Evolutionary conservation across 30 jellyfish, hydroid and myxozoan genomes (phyloP), one percentile per base, ranked within the genome.

Genomic region (Hydractinia echinata): DNA sequence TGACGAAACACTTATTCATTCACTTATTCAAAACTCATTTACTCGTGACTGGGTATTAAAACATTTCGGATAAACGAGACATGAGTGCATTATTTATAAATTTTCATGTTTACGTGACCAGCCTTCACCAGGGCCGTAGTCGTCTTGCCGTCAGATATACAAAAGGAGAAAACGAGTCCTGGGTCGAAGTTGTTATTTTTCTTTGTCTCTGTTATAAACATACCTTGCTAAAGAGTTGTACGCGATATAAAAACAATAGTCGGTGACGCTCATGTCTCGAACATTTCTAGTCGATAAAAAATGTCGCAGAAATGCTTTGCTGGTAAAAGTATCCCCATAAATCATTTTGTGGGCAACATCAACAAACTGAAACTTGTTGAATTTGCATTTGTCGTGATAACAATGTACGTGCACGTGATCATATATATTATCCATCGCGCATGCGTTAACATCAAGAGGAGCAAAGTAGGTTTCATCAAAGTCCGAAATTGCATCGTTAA

Each of bases 181-280:
- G 44, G 44, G 44, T 30, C 44, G 44, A 30, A 30, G 44, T 30
- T 30, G 1, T 30, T 30, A 30, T 30, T 30, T 30, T 30, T 30
- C 44, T 30, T 30, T 30, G 44, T 30, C 44, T 30, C 44, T 30
- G 44, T 30, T 30, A 30, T 30, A 30, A 30, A 72, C 11, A 49
- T 72, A 19, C 50, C 50, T 72, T 21, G 61, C 55, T n/a, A 72
- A 54, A n/a, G 81, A 72, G 50, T 72, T 72, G 61, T 60, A 72
- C 8, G 81, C 81, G 50, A 72, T 72, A 72, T 20, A 72, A 21
- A 21, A n/a, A 19, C 61, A 72, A 60, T 72, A 72, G 19, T 72
- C 61, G 7, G 44, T 21, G 61, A 72, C 16, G 10, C 13, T 72
- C 81, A 9, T 72, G 8, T 72, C 50, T 19, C 61, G 7, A 7